Evolutionary conservation across 2,113 vertebrate species (phyloP).

Genomic region (Silurus asotus): DNA sequence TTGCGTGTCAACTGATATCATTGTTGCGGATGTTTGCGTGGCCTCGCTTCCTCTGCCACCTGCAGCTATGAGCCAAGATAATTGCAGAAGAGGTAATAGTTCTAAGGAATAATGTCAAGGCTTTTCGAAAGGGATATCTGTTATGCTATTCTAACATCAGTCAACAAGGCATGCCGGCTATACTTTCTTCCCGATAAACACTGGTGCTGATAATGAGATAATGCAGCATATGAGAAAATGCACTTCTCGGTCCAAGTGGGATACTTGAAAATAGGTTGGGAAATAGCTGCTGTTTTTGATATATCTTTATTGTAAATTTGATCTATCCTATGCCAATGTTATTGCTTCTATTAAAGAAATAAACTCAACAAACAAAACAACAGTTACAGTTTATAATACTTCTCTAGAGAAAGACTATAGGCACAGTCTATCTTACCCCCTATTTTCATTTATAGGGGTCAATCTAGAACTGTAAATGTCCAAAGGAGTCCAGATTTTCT

Average conservation of each 20-base stretch:
- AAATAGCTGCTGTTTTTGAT: not conserved
- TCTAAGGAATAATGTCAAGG: constrained; percentile 50
- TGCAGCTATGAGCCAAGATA: constrained; percentile 67
- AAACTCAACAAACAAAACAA: not conserved
- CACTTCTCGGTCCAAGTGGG: not conserved
- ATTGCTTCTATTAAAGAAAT: not conserved
- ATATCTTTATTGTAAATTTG: not conserved
- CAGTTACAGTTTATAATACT: not conserved
- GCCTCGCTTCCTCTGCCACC: constrained; percentile 72
- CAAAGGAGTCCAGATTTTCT: not conserved
- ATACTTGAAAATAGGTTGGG: not conserved
- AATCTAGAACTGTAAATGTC: not conserved
- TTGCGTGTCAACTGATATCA: constrained; percentile 76
- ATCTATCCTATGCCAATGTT: not conserved
- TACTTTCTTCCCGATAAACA: not conserved
- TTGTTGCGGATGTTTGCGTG: constrained; percentile 66
- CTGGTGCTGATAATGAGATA: not conserved
- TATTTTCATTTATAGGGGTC: not conserved
- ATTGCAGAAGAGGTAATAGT: constrained; percentile 56
- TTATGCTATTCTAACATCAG: not conserved
- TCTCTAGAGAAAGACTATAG: not conserved
- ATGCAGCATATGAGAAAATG: not conserved
- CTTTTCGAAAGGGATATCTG: constrained; percentile 33
- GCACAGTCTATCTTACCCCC: not conserved
- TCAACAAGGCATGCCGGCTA: constrained; percentile 17